phyloP scores from a whole-genome alignment of 2,888 invertebrate species.

The Watsonalla binaria region DNA sequence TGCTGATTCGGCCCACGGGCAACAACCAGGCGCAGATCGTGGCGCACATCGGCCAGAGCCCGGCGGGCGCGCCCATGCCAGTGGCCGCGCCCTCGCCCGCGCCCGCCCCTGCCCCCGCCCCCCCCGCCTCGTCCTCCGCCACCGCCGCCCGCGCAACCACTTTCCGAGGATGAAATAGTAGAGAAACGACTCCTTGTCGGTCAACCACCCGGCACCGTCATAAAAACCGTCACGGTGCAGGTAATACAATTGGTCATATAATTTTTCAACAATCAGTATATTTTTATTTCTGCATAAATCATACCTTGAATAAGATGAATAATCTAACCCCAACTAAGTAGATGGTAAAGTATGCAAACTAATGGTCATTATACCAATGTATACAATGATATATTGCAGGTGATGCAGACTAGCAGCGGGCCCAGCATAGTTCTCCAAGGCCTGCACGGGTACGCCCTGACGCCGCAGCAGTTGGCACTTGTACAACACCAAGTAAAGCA shows the following conservation, averaged over 20 bases:
- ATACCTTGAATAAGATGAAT: too few relatives aligned
- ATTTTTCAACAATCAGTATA: too few relatives aligned
- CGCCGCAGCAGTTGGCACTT: constrained; percentile 87
- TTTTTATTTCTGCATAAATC: not conserved
- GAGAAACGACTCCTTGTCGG: constrained; percentile 87
- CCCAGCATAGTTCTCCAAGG: constrained; percentile 93
- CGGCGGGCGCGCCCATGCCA: constrained; percentile 38
- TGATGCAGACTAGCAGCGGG: constrained; percentile 90
- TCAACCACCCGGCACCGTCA: constrained; percentile 91
- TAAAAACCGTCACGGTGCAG: constrained; percentile 92
- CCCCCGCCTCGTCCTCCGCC: constrained; percentile 18
- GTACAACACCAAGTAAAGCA: constrained; percentile 95
- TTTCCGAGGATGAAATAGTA: constrained; percentile 74
- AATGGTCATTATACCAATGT: not conserved
- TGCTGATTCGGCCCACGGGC: constrained; percentile 87
- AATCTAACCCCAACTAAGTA: too few relatives aligned
- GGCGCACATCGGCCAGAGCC: constrained; percentile 82
- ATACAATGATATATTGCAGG: constrained; percentile 48
- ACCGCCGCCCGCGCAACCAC: constrained; percentile 29
- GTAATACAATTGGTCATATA: constrained; percentile 27
- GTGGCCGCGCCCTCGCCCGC: constrained; percentile 25
- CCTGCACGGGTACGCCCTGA: constrained; percentile 88
- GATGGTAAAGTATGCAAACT: too few relatives aligned
- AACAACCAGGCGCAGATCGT: constrained; percentile 89
- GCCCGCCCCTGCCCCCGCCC: constrained; percentile 20